Base-by-base conservation (phyloP, 2,888 invertebrate species). In the Incurvaria masculella region DNA sequence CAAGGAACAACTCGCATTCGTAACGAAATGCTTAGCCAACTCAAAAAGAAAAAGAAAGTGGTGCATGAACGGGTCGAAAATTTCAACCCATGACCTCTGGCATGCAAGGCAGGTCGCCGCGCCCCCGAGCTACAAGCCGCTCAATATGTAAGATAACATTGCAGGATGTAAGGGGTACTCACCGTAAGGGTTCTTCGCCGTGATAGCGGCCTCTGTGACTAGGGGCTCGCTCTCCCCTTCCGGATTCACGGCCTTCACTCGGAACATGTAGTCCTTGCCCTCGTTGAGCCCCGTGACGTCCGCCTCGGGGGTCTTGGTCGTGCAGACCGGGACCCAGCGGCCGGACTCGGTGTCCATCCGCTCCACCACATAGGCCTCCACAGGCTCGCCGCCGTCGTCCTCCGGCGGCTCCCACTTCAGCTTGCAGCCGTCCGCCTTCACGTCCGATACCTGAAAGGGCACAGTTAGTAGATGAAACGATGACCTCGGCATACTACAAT, bases 211-310 rank as follows among this genome's bases (percentile, higher is more conserved):
- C 21, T 94, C 91, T 0, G 96, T 95, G 47, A 93, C 91, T 50
- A 97, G 71, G n/a, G 98, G 97, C 59, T 98, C 98, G 1, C 97
- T 97, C 68, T 94, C 94, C 18, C 99, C 99, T 68, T 97, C 95
- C 19, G 91, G 85, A 63, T 98, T 98, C 27, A 97, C 90, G 16
- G 99, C 99, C 65, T 94, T 94, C 0, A 99, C 97, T 51, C 99
- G 84, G 86, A 99, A 99, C 75, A 94, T 84, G 70, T 99, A 99
- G 63, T 97, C 94, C 68, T 97, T 96, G 58, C 98, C 98, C 78
- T 98, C 97, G 56, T 93, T 93, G 19, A 99, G 81, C 1, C 97
- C 97, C 1, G 87, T 84, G 59, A 91, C 90, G 58, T 93, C 91
- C 43, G 91, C 91, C 63, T 93, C 91, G 0, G 93, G 92, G 27